Evolutionary conservation across 2,888 invertebrate genomes (phyloP), one percentile per base, ranked within the genome.

Genomic region (Melinopterus prodromus): DNA sequence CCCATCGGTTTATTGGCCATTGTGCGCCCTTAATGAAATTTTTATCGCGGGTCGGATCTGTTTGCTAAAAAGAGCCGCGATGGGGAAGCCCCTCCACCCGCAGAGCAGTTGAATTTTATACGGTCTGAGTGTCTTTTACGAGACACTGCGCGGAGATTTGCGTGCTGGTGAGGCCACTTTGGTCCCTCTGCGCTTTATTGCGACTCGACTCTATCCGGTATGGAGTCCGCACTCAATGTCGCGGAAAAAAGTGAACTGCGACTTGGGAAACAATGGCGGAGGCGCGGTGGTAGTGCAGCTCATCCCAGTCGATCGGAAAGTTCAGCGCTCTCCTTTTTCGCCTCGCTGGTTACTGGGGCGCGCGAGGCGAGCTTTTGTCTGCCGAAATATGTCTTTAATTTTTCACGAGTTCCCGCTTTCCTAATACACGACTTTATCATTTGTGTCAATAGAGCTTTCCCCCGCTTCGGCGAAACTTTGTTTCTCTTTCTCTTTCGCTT

Each of bases 11-110:
- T 74, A 74, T 74, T 35, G 74, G 4, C 74, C 74, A 74, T 74
- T 74, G 74, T 74, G 74, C 36, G 36, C 36, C 74, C 74, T 74
- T 74, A 74, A 74, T 74, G 74, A 74, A 74, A 74, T 35, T 74
- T 74, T 74, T 74, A 74, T 74, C 74, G 74, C 74, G 35, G 37
- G 36, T 35, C 74, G 74, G 37, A 74, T 74, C 74, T 74, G 74
- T 74, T 74, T 74, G 26, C 35, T 74, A 74, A 74, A 74, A 74
- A 74, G 74, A 35, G 36, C 36, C 74, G 74, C 36, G 9, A n/a
- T 71, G 26, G 26, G 26, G 26, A 26, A 26, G 26, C 26, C 26
- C 26, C 26, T 26, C 26, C 26, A 26, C 26, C 26, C 26, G 3
- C 26, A 26, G 26, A 26, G 9, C 53, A 53, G 7, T 53, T 53